A percentile compares a stretch with the other conserved stretches of the same genome.
Evolutionary conservation across 2,113 vertebrate genomes (phyloP).

Genomic region (Triplophysa tibetana): DNA sequence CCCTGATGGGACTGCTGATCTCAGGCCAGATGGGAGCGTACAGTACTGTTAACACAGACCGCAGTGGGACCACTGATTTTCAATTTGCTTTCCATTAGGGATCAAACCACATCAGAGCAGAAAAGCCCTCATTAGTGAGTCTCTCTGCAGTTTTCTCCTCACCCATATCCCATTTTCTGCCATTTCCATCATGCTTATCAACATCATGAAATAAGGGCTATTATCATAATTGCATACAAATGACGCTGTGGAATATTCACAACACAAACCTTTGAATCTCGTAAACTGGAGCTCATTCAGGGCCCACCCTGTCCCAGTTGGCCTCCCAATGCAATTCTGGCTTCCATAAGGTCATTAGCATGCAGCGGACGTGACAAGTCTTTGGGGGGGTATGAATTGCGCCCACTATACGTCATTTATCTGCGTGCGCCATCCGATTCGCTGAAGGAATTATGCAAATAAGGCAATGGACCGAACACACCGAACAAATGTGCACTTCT

Average conservation of each 20-base stretch:
- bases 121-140: slow-evolving; percentile 50
- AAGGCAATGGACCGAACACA: not conserved
- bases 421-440: not conserved
- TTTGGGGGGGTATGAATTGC: not conserved
- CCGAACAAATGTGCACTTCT: not conserved
- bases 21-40: not conserved
- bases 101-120: slow-evolving; percentile 47
- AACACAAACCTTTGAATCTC: slow-evolving; percentile 32
- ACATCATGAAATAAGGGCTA: slow-evolving; percentile 32
- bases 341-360: slow-evolving; percentile 28
- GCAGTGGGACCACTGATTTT: slow-evolving; percentile 52
- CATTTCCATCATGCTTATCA: slow-evolving; percentile 39
- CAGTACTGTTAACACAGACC: slow-evolving; percentile 31
- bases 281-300: not conserved
- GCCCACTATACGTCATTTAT: no score
- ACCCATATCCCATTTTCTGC: slow-evolving; percentile 42
- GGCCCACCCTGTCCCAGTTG: slow-evolving; percentile 15
- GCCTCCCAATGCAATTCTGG: slow-evolving; percentile 38
- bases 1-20: slow-evolving; percentile 18
- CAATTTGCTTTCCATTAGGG: slow-evolving; percentile 56
- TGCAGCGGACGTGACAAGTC: slow-evolving; percentile 1
- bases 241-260: slow-evolving; percentile 39
- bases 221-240: slow-evolving; percentile 52
- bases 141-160: slow-evolving; percentile 27
- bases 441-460: not conserved